phyloP scores from a whole-genome alignment of 2,113 vertebrate genomes.

The Pangasianodon hypophthalmus region DNA sequence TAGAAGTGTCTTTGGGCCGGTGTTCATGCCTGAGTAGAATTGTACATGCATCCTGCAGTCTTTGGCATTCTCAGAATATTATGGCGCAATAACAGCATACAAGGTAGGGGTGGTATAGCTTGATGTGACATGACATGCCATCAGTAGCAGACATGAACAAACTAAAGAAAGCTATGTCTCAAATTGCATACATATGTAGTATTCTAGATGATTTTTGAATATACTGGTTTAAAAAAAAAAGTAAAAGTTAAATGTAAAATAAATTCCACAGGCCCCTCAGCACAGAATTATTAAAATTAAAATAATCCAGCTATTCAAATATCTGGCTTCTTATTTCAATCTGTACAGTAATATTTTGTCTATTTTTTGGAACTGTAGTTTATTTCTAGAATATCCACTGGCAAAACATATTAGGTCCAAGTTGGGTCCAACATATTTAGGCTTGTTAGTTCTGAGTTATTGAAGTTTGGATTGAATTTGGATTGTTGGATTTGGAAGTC shows the following conservation, averaged over 20 bases:
- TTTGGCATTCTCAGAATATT: neutral
- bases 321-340: neutral
- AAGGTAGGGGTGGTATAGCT: neutral
- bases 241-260: neutral
- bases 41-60: neutral
- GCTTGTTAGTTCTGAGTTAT: neutral
- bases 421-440: neutral
- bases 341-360: neutral
- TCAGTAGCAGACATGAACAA: neutral
- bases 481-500: neutral
- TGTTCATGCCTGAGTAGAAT: neutral
- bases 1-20: neutral
- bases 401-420: neutral
- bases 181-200: neutral
- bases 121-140: neutral
- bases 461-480: neutral
- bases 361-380: neutral
- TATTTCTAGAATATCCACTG: neutral
- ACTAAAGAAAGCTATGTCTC: neutral
- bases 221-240: neutral
- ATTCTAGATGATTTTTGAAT: neutral
- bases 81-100: neutral
- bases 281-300: neutral
- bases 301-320: neutral
- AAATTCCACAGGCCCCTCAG: neutral